These are phyloP conservation scores for Buphagus erythrorhynchus DNA, from an alignment of 2,797 vertebrate genomes.

Conservation along the genomic window DNA sequence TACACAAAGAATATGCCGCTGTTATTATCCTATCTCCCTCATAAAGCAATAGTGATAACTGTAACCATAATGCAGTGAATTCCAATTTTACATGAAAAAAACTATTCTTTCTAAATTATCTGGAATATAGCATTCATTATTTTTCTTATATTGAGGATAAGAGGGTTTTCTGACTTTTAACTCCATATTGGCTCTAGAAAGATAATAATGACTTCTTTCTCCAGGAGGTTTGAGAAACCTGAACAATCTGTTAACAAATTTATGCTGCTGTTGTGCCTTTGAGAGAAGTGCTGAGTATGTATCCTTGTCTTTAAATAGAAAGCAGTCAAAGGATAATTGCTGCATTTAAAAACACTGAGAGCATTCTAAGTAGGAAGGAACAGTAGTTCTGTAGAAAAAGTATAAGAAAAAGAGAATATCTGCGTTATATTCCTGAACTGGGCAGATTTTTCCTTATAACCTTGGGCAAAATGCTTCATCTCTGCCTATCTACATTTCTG, in stretches of 20 bases:
- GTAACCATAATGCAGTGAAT: not conserved
- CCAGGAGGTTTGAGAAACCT: not conserved
- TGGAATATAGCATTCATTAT: not conserved
- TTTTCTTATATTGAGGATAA: not conserved
- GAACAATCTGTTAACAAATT: not conserved
- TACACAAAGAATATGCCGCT: not conserved
- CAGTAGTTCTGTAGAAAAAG: not conserved
- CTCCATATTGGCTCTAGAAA: not conserved
- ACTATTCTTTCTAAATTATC: not conserved
- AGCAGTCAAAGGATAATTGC: constrained; percentile 22
- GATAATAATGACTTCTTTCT: not conserved
- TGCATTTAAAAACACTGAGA: constrained; percentile 14
- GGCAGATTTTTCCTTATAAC: not conserved
- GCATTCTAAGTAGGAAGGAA: constrained; percentile 6
- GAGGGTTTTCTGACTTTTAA: not conserved
- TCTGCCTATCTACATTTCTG: not conserved
- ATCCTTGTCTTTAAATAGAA: constrained; percentile 36
- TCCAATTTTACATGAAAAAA: not conserved
- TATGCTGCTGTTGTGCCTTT: not conserved
- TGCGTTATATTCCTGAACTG: not conserved
- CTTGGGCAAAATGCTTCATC: not conserved
- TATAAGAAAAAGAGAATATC: not conserved
- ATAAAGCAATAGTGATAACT: not conserved
- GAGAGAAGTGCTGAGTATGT: not conserved
- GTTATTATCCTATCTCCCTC: not conserved